Evolutionary conservation across 1,140 invertebrate species (phyloP).

Genomic region (Helicoverpa zea): DNA sequence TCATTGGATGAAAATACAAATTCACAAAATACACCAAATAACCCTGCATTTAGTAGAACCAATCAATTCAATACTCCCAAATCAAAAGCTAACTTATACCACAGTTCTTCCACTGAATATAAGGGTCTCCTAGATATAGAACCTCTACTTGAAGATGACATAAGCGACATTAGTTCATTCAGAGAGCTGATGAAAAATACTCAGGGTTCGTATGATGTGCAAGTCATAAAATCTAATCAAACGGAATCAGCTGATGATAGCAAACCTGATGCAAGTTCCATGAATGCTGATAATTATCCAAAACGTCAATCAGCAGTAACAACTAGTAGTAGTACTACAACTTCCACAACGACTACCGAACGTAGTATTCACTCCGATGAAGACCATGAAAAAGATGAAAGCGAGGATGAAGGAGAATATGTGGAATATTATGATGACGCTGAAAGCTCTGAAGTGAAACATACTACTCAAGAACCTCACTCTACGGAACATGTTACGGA

Average conservation of each 20-base stretch:
- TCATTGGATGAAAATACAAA: conserved; percentile 64
- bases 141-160: conserved; percentile 87
- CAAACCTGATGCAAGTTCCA: conserved; percentile 78
- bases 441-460: conserved; percentile 66
- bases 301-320: conserved; percentile 61
- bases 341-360: conserved; percentile 51
- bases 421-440: conserved; percentile 82
- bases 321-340: conserved; percentile 57
- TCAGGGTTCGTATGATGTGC: conserved; percentile 85
- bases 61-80: conserved; percentile 59
- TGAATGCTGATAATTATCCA: conserved; percentile 74
- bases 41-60: conserved; percentile 59
- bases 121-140: conserved; percentile 85
- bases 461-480: conserved; percentile 64
- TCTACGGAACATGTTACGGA: conserved; percentile 71
- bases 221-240: conserved; percentile 86
- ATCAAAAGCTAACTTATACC: conserved; percentile 63
- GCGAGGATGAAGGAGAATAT: conserved; percentile 78
- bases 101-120: conserved; percentile 84
- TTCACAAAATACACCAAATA: conserved; percentile 57
- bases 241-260: conserved; percentile 67
- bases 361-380: conserved; percentile 58
- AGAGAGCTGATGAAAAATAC: conserved; percentile 84
- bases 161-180: conserved; percentile 82
- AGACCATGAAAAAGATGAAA: conserved; percentile 63